Evolutionary conservation across 1,140 invertebrate genomes (phyloP).

Genomic region (Caligus rogercresseyi): DNA sequence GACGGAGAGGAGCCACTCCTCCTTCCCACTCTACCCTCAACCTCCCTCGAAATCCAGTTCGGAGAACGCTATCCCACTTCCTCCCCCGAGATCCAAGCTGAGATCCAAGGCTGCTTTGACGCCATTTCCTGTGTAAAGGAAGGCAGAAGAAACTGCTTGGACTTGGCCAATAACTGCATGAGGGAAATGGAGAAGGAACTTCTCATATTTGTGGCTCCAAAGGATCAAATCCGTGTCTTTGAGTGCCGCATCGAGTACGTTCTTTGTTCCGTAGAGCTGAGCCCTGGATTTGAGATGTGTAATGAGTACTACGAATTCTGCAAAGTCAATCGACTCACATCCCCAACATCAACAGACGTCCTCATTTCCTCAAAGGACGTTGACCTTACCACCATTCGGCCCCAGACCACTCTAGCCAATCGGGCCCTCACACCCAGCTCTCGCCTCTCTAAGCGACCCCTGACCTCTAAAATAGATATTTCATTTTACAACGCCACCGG

Average conservation of each 20-base stretch:
- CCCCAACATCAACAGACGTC: not conserved
- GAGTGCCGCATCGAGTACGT: not conserved
- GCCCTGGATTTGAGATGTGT: not conserved
- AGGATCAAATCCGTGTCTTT: not conserved
- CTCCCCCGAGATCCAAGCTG: not conserved
- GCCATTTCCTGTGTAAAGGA: not conserved
- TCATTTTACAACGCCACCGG: conserved; percentile 5
- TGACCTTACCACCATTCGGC: not conserved
- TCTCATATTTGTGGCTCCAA: not conserved
- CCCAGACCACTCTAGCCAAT: not conserved
- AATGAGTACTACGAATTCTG: not conserved
- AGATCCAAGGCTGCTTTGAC: conserved; percentile 1
- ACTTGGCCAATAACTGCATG: not conserved
- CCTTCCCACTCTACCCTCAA: not conserved
- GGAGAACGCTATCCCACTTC: not conserved
- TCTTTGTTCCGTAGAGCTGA: not conserved
- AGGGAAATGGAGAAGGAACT: not conserved
- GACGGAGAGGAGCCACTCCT: too few relatives aligned
- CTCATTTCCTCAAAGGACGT: not conserved
- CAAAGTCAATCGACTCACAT: not conserved
- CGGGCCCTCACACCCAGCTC: not conserved
- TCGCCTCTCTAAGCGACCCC: not conserved
- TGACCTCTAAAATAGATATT: not conserved
- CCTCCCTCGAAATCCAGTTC: not conserved
- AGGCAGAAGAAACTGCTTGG: not conserved